Evolutionary conservation across 2,888 invertebrate genomes (phyloP), one percentile per base, ranked within the genome.

Genomic region (Chelonus formosanus): DNA sequence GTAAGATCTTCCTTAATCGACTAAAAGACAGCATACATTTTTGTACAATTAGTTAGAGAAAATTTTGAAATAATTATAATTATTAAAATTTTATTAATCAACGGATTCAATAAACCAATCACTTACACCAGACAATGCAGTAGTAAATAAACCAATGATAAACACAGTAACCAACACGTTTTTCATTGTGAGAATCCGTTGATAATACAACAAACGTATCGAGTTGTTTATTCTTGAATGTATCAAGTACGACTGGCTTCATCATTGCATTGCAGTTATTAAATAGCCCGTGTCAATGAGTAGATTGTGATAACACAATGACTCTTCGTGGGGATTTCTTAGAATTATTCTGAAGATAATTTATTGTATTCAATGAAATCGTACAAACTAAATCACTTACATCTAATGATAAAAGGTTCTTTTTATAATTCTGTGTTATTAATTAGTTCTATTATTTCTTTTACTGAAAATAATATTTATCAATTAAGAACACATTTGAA

Each of bases 1-100:
- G 70, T 66, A 55, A 73, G 63, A 63, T 76, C 76, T 20, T 73
- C 71, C 52, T 53, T 63, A 57, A 73, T 67, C 67, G 63, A 54
- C 71, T 72, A 36, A n/a, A 64, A 60, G 10, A 48, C 10, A 48
- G 10, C 5, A 3, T 2, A 48, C 7, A 44, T n/a, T 7, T 44
- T 6, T 3, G 8, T 44, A 44, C 3, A 44, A 44, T 8, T 8
- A 44, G 3, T 44, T 3, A 44, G 44, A 44, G 7, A 44, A 44
- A 7, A 20, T 48, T 48, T 31, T 31, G 7, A 48, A 31, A 20
- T 48, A 20, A 20, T 31, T 5, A 48, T 3, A 48, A n/a, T 48
- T 48, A 10, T 48, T n/a, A 4, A 48, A 5, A 20, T 20, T 20
- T 20, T 20, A 20, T 20, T 20, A 20, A 20, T 20, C 20, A 20